Percentiles rank a stretch among this genome's conserved stretches.
Evolutionary conservation across 2,797 vertebrate genomes (phyloP).

Genomic region (Sorex maritimensis): DNA sequence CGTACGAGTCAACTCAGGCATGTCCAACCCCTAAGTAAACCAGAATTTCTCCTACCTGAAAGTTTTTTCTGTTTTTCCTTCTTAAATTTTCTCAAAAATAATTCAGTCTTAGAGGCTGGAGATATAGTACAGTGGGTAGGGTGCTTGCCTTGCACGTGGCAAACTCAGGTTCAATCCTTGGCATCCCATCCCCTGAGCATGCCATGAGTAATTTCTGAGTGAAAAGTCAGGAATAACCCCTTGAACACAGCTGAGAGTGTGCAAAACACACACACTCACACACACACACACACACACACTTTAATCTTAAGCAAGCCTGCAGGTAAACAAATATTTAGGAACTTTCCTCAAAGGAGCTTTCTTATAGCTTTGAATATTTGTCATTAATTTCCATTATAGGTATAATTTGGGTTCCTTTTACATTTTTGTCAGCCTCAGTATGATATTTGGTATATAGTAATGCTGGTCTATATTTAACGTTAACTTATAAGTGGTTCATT

Average conservation of each 20-base stretch:
- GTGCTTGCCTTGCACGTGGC: no score
- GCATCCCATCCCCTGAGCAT: no score
- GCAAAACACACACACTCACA: no score
- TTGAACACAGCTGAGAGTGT: no score
- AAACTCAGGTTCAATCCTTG: no score
- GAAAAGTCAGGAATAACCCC: no score
- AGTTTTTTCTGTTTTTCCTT: neutral
- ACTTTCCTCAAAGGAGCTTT: constrained; percentile 28
- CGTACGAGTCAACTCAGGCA: neutral
- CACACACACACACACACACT: no score
- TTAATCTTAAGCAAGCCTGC: neutral
- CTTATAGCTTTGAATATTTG: constrained; percentile 64
- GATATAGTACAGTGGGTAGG: no score
- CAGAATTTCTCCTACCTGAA: constrained; percentile 35
- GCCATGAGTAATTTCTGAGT: no score
- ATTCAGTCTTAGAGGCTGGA: neutral
- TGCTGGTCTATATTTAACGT: constrained; percentile 53
- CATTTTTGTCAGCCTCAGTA: no score
- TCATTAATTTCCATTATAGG: constrained; percentile 62
- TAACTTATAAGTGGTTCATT: constrained; percentile 56
- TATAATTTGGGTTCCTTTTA: no score
- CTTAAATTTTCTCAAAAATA: constrained; percentile 39
- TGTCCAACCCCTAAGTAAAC: neutral
- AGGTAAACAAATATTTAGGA: neutral
- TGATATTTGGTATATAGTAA: constrained; percentile 50